Base-by-base conservation (phyloP, 2,888 invertebrate genomes). In the Sesamia inferens region DNA sequence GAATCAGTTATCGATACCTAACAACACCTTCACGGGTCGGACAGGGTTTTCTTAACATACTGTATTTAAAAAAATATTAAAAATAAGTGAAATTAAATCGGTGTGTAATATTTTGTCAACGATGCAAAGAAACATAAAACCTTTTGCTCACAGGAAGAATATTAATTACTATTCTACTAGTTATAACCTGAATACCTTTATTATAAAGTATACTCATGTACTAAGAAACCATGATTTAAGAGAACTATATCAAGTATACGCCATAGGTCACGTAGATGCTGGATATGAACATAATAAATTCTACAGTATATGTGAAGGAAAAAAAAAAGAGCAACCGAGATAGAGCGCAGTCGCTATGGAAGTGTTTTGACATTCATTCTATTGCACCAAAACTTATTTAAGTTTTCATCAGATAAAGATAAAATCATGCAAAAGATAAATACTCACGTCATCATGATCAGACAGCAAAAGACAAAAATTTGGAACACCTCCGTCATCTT, bases 251-350 rank as follows among this genome's bases (percentile, higher is more conserved):
- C 16, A 3, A 16, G 24, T 57, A 42, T 71, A 62, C 78, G 78
- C 70, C 39, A 82, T 13, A 54, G 59, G 75, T 71, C 79, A 85
- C 83, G 79, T 83, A 78, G 47, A 11, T 71, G 54, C 42, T 11
- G n/a, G 47, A 54, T 47, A 54, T 55, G 19, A 48, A 48, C 19
- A 42, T 13, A 16, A 42, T 1, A 5, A 31, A 13, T 8, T 13
- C 24, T 42, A 16, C 47, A 62, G 19, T 55, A 44, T 72, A n/a
- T 71, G 22, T 24, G 2, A 2, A 31, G 19, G 24, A n/a, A 31
- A 31, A 31, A 31, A 2, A 22, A 22, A n/a, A n/a, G 31, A n/a
- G 2, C 19, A 16, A 51, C 10, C 5, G 13, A 44, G 6, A 31
- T 61, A n/a, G 11, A 16, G 14, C 13, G 24, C 31, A 31, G 31